These are phyloP conservation scores for Microcebus griseorufus DNA, from an alignment of 2,113 vertebrate genomes.

Conservation along the genomic window DNA sequence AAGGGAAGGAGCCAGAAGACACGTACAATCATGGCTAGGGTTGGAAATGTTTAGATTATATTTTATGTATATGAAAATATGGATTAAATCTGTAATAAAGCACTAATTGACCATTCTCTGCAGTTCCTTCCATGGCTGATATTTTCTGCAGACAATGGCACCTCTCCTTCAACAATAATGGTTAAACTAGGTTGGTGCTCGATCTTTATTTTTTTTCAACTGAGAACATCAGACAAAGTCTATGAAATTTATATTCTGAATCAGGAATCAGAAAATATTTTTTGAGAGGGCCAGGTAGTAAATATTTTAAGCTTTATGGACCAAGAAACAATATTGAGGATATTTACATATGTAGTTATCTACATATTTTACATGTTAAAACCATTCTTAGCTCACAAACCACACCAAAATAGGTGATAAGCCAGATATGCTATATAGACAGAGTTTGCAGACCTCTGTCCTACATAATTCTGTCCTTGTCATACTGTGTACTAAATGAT, in stretches of 20 bases:
- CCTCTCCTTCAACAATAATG: not conserved
- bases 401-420: not conserved
- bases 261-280: not conserved
- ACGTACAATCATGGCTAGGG: not conserved
- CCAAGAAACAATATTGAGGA: not conserved
- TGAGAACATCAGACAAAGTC: not conserved
- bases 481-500: not conserved
- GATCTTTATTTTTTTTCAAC: not conserved
- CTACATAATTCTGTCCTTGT: not conserved
- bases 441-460: not conserved
- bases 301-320: not conserved
- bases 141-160: not conserved
- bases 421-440: not conserved
- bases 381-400: not conserved
- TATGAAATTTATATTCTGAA: constrained; percentile 27
- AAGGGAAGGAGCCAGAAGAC: not conserved
- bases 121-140: not conserved
- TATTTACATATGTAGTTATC: not conserved
- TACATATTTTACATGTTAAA: not conserved
- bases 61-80: not conserved
- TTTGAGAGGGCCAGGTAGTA: not conserved
- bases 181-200: not conserved
- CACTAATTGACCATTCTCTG: not conserved
- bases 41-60: not conserved
- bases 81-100: not conserved